Conservation (phyloP, 2,113 vertebrate species). For the Hiodon tergisus region DNA sequence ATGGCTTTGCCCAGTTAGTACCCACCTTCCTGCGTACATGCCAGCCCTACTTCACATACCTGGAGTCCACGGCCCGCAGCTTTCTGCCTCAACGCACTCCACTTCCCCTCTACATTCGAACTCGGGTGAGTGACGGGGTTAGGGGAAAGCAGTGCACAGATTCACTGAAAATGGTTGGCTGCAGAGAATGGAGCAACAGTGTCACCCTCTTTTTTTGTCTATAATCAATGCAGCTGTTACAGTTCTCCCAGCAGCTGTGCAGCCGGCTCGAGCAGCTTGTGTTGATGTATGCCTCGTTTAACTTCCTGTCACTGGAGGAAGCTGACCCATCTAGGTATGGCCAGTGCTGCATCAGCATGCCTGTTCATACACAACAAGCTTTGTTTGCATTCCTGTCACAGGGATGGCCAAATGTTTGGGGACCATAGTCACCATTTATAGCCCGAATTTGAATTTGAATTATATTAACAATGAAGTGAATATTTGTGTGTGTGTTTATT, state of each 20-base stretch:
- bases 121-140: constrained; percentile 41
- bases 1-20: constrained; percentile 54
- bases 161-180: neutral
- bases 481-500: neutral
- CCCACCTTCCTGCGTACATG: constrained; percentile 61
- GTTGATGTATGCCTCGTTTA: constrained; percentile 58
- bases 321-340: constrained; percentile 62
- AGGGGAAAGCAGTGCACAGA: neutral
- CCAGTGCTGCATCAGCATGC: neutral
- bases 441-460: no score
- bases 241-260: constrained; percentile 75
- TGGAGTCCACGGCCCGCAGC: constrained; percentile 62
- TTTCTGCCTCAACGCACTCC: constrained; percentile 26
- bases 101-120: constrained; percentile 45
- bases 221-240: constrained; percentile 55
- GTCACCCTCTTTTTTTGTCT: constrained; percentile 19
- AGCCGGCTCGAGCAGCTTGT: constrained; percentile 68
- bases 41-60: constrained; percentile 67
- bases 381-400: no score
- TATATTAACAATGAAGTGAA: neutral
- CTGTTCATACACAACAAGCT: no score
- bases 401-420: no score
- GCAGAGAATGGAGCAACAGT: neutral
- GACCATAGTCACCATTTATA: no score
- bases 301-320: constrained; percentile 65